Conservation (phyloP, 2,888 invertebrate genomes). For the Yponomeuta sedellus region DNA sequence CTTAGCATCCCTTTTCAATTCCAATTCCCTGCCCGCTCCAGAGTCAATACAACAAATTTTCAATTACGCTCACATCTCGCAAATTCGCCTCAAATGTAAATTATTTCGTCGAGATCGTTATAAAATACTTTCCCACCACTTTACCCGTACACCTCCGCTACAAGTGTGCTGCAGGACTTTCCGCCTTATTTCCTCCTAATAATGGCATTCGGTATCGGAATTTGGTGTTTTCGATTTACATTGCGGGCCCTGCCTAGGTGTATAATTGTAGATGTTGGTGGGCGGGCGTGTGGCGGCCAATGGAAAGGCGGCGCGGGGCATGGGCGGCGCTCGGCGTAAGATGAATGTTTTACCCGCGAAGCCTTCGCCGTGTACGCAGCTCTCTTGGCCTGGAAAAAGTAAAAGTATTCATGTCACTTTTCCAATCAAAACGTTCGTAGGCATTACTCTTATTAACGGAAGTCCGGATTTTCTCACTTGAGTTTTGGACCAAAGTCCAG, state of each 20-base stretch:
- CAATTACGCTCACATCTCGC: slow-evolving; percentile 72
- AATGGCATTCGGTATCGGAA: not conserved
- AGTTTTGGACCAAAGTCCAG: no score
- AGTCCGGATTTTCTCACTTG: no score
- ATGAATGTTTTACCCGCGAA: slow-evolving; percentile 69
- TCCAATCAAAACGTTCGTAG: no score
- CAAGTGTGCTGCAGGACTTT: not conserved
- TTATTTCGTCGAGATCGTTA: slow-evolving; percentile 73
- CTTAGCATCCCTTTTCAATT: slow-evolving; percentile 38
- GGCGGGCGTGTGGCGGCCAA: slow-evolving; percentile 60
- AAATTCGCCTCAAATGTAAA: slow-evolving; percentile 76
- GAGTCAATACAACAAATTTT: slow-evolving; percentile 75
- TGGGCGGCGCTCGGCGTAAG: slow-evolving; percentile 64
- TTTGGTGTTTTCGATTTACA: slow-evolving; percentile 10
- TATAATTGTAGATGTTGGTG: slow-evolving; percentile 69
- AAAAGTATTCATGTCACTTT: not conserved
- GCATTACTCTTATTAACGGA: no score
- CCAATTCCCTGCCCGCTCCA: slow-evolving; percentile 44
- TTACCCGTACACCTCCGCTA: not conserved
- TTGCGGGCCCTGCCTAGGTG: slow-evolving; percentile 14
- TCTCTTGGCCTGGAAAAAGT: slow-evolving; percentile 12
- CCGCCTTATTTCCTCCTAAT: not conserved
- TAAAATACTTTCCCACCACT: slow-evolving; percentile 41
- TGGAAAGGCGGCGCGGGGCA: slow-evolving; percentile 40
- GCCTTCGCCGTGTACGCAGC: slow-evolving; percentile 55